A percentile compares a stretch with the other conserved stretches of the same genome.
Conservation (phyloP, 2,888 invertebrate species). For the Rhingia rostrata region DNA sequence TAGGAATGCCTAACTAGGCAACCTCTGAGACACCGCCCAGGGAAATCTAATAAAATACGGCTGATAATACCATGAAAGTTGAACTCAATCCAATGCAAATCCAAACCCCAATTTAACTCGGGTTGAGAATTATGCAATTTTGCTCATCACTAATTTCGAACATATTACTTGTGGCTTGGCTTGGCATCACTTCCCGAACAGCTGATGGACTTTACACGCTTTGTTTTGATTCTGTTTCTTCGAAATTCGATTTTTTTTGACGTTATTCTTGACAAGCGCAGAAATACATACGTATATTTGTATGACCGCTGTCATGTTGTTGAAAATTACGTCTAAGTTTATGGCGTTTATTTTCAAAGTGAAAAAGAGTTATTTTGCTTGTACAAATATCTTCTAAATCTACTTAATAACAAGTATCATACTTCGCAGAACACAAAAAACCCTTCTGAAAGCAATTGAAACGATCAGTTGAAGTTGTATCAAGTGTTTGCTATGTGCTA, state of each 20-base stretch:
- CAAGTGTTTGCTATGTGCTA: conserved; percentile 46
- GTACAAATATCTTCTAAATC: neutral
- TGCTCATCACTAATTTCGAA: neutral
- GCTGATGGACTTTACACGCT: conserved; percentile 49
- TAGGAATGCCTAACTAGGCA: too few relatives aligned
- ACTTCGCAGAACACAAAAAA: conserved; percentile 1
- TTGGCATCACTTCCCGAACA: conserved; percentile 37
- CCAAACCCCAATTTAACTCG: too few relatives aligned
- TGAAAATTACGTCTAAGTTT: conserved; percentile 51
- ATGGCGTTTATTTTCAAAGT: conserved; percentile 55
- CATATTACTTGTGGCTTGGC: neutral
- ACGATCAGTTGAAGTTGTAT: conserved; percentile 5
- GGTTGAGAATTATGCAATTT: too few relatives aligned
- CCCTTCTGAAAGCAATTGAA: neutral
- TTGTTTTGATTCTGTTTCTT: conserved; percentile 60
- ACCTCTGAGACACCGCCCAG: too few relatives aligned
- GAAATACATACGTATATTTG: conserved; percentile 7
- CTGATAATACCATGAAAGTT: too few relatives aligned
- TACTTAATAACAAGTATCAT: conserved; percentile 7
- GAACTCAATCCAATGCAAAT: too few relatives aligned
- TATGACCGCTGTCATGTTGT: conserved; percentile 46
- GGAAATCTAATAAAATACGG: too few relatives aligned
- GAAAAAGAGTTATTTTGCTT: neutral
- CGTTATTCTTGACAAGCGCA: conserved; percentile 3
- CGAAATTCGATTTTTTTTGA: conserved; percentile 21